Conservation (phyloP, 2,888 invertebrate species). For the Metalampra italica region DNA sequence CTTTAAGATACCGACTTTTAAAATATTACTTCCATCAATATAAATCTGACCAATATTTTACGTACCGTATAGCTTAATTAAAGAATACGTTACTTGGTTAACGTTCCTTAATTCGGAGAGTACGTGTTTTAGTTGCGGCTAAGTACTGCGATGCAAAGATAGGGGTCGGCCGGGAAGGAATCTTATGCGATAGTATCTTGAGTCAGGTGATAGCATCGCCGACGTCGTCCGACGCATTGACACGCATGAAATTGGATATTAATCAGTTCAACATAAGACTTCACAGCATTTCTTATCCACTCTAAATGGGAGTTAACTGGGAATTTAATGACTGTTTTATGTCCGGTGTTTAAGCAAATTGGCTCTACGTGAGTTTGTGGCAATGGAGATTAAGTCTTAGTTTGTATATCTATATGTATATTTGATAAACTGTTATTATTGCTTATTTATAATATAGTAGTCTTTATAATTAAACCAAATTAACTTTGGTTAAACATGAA, state of each 20-base stretch:
- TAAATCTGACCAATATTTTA: conserved; percentile 27
- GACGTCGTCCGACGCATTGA: conserved; percentile 31
- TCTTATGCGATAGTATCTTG: conserved; percentile 41
- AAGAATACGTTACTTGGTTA: conserved; percentile 35
- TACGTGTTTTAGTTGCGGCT: conserved; percentile 45
- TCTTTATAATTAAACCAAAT: too few relatives aligned
- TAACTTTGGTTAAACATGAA: too few relatives aligned
- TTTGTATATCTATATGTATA: too few relatives aligned
- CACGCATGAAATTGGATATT: conserved; percentile 52
- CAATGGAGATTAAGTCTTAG: too few relatives aligned
- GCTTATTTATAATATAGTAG: too few relatives aligned
- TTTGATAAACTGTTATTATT: too few relatives aligned
- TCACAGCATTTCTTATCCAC: conserved; percentile 23
- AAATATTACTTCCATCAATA: conserved; percentile 26
- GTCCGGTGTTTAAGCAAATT: too few relatives aligned
- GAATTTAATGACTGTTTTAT: conserved; percentile 1
- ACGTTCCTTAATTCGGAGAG: conserved; percentile 49
- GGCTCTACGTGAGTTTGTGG: too few relatives aligned
- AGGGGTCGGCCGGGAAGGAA: conserved; percentile 34
- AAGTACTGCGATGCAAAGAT: conserved; percentile 40
- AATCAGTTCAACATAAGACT: conserved; percentile 43
- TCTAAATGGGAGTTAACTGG: conserved; percentile 5
- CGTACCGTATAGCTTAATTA: conserved; percentile 42
- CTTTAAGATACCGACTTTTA: conserved; percentile 19
- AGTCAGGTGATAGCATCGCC: conserved; percentile 19